phyloP scores from a whole-genome alignment of 1,140 invertebrate genomes.

The Oscheius sp. region DNA sequence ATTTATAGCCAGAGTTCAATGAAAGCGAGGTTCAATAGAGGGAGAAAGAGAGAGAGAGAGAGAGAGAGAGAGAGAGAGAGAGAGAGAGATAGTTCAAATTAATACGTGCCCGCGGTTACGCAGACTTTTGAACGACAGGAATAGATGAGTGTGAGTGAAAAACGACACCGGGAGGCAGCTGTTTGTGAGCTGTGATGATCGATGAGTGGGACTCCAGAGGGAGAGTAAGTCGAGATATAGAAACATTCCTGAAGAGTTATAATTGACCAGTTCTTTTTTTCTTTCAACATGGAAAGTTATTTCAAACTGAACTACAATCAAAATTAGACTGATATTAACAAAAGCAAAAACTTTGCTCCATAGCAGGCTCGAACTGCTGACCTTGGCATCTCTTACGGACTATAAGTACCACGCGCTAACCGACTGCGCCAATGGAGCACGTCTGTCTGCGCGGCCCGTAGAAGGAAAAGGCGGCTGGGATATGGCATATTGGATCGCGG shows the following conservation, averaged over 20 bases:
- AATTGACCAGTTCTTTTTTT: no score
- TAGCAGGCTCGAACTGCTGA: slow-evolving; percentile 30
- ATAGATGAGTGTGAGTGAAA: not conserved
- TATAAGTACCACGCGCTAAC: slow-evolving; percentile 45
- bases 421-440: slow-evolving; percentile 41
- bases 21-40: not conserved
- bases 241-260: no score
- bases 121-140: not conserved
- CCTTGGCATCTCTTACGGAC: slow-evolving; percentile 26
- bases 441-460: no score
- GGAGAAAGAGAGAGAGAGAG: not conserved
- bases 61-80: not conserved
- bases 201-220: no score
- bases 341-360: no score
- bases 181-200: slow-evolving; percentile 6
- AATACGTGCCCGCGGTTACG: not conserved
- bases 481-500: no score
- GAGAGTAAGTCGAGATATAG: no score
- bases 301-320: no score
- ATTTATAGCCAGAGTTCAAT: not conserved
- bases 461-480: no score
- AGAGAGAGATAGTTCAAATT: not conserved
- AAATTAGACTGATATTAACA: no score
- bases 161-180: not conserved
- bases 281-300: no score